A percentile compares a stretch with the other conserved stretches of the same genome.
Evolutionary conservation across 2,113 vertebrate species (phyloP).

Genomic region (Pachyramphus minor): DNA sequence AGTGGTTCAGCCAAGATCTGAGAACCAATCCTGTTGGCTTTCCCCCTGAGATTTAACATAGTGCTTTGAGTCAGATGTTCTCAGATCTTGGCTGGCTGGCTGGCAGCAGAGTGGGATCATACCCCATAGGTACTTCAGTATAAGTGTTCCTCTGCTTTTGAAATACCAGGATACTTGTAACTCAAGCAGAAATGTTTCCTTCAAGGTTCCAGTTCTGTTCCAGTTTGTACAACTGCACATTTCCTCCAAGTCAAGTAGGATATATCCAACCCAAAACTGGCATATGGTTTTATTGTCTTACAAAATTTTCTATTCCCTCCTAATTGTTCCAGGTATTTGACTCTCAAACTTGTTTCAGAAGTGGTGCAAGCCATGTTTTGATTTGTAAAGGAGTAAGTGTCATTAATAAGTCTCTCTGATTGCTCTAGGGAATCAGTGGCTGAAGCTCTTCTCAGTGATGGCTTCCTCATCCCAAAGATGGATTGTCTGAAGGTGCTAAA

Average conservation of each 20-base stretch:
- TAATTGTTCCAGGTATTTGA: neutral
- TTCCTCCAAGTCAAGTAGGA: neutral
- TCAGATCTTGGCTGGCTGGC: neutral
- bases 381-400: neutral
- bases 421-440: slow-evolving; percentile 73
- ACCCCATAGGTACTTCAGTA: neutral
- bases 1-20: too few relatives aligned
- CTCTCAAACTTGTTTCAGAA: neutral
- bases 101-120: neutral
- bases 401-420: neutral
- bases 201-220: neutral
- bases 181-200: neutral
- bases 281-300: neutral
- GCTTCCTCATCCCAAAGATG: slow-evolving; percentile 87
- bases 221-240: neutral
- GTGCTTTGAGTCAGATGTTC: neutral
- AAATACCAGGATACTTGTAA: neutral
- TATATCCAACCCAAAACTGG: neutral
- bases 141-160: neutral
- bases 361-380: neutral
- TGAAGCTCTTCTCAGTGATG: slow-evolving; percentile 84
- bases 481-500: slow-evolving; percentile 85
- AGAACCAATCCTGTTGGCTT: too few relatives aligned
- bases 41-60: neutral
- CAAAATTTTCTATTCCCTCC: neutral